Percentiles rank a stretch among this genome's conserved stretches.
phyloP scores from a whole-genome alignment of 2,113 vertebrate genomes.

The Corythornis cristatus region DNA sequence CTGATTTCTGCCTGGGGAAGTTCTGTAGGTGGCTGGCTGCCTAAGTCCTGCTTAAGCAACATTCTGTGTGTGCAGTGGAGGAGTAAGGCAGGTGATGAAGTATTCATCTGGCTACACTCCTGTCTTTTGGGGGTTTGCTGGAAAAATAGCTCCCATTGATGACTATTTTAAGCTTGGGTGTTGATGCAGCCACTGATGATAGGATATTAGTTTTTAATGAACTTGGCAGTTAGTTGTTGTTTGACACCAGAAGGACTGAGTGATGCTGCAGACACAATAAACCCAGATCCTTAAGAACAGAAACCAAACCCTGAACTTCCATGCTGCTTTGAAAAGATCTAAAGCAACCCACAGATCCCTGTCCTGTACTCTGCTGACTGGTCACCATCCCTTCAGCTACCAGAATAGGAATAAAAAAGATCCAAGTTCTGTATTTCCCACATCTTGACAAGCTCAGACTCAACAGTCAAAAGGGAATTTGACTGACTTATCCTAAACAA shows the following conservation, averaged over 20 bases:
- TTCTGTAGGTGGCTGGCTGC: slow-evolving; percentile 37
- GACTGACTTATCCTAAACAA: not conserved
- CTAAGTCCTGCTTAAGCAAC: not conserved
- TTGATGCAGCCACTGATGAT: not conserved
- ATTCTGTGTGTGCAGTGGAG: slow-evolving; percentile 5
- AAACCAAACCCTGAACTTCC: not conserved
- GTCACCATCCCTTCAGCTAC: not conserved
- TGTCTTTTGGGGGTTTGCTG: not conserved
- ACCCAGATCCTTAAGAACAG: not conserved
- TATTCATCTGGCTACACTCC: slow-evolving; percentile 6
- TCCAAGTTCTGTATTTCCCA: not conserved
- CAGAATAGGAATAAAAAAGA: not conserved
- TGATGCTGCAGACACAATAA: not conserved
- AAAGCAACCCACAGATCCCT: not conserved
- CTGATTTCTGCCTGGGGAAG: slow-evolving; percentile 24
- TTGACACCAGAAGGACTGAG: not conserved
- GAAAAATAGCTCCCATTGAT: not conserved
- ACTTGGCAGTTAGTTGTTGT: not conserved
- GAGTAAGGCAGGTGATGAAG: slow-evolving; percentile 7
- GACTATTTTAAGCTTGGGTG: not conserved
- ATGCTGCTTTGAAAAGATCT: not conserved
- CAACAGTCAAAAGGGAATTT: not conserved
- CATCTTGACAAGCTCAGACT: not conserved
- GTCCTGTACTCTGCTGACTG: not conserved
- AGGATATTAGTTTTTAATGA: not conserved